Evolutionary conservation across 1,140 invertebrate species (phyloP).

Genomic region (Dufourea novaeangliae): DNA sequence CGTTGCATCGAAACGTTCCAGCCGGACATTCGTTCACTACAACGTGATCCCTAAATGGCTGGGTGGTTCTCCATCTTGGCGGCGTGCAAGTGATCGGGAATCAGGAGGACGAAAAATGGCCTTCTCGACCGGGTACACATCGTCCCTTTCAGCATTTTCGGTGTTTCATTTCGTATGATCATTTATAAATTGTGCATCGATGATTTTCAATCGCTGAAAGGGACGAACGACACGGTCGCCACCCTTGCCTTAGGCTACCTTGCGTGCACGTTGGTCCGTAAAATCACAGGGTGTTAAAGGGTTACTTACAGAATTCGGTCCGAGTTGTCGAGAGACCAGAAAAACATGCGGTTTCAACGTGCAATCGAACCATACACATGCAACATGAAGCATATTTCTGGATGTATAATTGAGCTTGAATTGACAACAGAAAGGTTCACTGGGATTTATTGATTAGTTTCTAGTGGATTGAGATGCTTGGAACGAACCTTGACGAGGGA

Average conservation of each 20-base stretch:
- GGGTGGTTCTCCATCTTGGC: conserved; percentile 9
- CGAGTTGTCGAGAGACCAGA: neutral
- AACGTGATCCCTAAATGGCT: conserved; percentile 56
- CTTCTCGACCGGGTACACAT: conserved; percentile 25
- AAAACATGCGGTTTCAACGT: neutral
- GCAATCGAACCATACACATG: neutral
- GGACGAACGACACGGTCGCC: neutral
- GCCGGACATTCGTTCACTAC: conserved; percentile 78
- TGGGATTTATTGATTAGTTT: neutral
- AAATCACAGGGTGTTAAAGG: too few species aligned
- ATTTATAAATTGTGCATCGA: too few species aligned
- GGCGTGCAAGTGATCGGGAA: neutral
- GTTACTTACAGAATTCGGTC: conserved; percentile 27
- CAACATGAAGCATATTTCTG: neutral
- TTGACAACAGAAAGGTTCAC: neutral
- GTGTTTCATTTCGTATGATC: too few species aligned
- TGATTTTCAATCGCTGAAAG: neutral
- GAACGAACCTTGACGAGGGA: conserved; percentile 1
- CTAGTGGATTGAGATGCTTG: neutral
- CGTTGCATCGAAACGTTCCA: conserved; percentile 81
- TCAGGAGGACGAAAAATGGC: conserved; percentile 43
- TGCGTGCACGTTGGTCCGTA: conserved; percentile 1
- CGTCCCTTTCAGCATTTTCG: neutral
- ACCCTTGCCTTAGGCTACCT: conserved; percentile 13
- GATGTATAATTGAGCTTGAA: too few species aligned